A percentile compares a stretch with the other conserved stretches of the same genome.
These are phyloP conservation scores for Pampusana beccarii DNA, from an alignment of 2,113 vertebrate genomes.

Conservation along the genomic window DNA sequence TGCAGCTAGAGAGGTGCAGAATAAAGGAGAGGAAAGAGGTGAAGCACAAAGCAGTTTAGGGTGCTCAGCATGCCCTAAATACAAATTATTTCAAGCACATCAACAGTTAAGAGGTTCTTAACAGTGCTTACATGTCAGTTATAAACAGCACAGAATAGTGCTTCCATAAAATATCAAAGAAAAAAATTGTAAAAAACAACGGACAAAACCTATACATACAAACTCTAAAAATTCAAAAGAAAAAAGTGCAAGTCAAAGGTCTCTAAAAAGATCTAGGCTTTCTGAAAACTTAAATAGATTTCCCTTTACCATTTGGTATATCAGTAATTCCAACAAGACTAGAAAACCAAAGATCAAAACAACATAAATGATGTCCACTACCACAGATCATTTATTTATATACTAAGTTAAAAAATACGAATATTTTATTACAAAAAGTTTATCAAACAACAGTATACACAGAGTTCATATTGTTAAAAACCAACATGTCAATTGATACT, in stretches of 20 bases:
- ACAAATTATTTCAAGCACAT: background rate
- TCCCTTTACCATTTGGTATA: background rate
- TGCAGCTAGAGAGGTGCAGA: background rate
- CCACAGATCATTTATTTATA: conserved; percentile 79
- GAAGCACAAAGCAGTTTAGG: background rate
- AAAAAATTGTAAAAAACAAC: background rate
- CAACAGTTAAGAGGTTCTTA: background rate
- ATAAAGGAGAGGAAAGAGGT: background rate
- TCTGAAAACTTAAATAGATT: background rate
- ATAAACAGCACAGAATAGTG: background rate
- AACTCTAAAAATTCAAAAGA: background rate
- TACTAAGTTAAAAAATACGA: conserved; percentile 81
- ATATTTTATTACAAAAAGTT: conserved; percentile 81
- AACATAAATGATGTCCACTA: conserved; percentile 35
- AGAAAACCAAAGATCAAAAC: background rate
- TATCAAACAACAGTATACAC: conserved; percentile 81
- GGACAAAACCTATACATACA: background rate
- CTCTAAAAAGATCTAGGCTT: background rate
- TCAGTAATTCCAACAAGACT: background rate
- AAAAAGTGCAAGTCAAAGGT: background rate
- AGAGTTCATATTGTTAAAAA: conserved; percentile 72
- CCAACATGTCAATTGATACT: conserved; percentile 56
- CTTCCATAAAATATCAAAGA: background rate
- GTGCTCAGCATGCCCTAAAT: background rate
- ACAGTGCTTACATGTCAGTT: background rate